A percentile compares a stretch with the other conserved stretches of the same genome.
Conservation (phyloP, 1,140 invertebrate species). For the Parapsyche elsis region DNA sequence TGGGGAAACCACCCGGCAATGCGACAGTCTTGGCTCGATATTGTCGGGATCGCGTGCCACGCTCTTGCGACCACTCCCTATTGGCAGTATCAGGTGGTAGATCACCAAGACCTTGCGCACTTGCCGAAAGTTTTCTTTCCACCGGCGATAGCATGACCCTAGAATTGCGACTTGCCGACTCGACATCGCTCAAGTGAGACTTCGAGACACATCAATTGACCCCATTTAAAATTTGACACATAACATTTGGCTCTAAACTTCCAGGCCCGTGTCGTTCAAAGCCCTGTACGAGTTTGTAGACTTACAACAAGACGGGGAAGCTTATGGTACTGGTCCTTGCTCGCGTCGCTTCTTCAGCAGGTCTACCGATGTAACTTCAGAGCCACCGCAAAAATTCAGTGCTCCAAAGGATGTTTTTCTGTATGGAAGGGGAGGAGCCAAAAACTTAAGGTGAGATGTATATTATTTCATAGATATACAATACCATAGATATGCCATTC, state of each 20-base stretch:
- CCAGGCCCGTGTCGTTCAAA: constrained; percentile 83
- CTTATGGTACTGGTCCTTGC: constrained; percentile 75
- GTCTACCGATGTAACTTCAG: constrained; percentile 69
- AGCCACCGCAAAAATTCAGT: constrained; percentile 71
- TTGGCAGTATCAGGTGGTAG: constrained; percentile 59
- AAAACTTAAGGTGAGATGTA: constrained; percentile 77
- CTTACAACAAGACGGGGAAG: constrained; percentile 84
- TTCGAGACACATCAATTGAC: too few species aligned
- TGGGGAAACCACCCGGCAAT: constrained; percentile 70
- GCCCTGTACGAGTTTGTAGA: constrained; percentile 92
- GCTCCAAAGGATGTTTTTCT: constrained; percentile 85
- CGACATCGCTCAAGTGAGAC: constrained; percentile 81
- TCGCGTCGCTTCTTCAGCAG: constrained; percentile 76
- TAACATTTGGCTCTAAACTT: constrained; percentile 56
- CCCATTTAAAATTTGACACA: too few species aligned
- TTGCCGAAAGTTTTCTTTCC: constrained; percentile 86
- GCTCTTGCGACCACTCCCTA: constrained; percentile 81
- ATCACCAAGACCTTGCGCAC: constrained; percentile 77
- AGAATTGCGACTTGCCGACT: constrained; percentile 81
- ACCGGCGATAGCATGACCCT: constrained; percentile 82
- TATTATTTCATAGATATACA: too few species aligned
- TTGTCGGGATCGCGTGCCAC: constrained; percentile 80
- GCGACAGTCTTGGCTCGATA: constrained; percentile 80
- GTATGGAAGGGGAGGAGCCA: constrained; percentile 84
- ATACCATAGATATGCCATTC: constrained; percentile 38